These are phyloP conservation scores for Galeruca laticollis DNA, from an alignment of 2,888 invertebrate species.

Conservation along the genomic window DNA sequence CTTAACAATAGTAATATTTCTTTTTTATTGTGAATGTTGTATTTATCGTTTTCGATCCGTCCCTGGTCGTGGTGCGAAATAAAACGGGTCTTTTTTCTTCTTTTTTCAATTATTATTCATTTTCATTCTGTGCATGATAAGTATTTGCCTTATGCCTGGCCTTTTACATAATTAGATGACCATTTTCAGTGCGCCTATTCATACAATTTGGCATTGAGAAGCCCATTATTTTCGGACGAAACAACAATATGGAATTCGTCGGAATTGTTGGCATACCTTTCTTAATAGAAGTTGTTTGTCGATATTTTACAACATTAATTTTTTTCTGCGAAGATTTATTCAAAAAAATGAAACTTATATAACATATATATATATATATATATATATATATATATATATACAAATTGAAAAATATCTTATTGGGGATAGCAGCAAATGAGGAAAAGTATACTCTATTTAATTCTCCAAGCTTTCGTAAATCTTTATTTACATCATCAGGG, in stretches of 20 bases:
- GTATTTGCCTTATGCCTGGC: slow-evolving; percentile 36
- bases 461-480: no score
- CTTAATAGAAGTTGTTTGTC: background rate
- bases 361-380: no score
- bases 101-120: slow-evolving; percentile 43
- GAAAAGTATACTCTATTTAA: no score
- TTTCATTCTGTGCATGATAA: slow-evolving; percentile 38
- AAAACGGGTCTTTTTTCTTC: slow-evolving; percentile 45
- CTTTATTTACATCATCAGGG: no score
- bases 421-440: no score
- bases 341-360: no score
- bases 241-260: slow-evolving; percentile 10
- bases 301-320: background rate
- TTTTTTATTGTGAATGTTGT: no score
- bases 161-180: slow-evolving; percentile 44
- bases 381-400: no score
- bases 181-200: slow-evolving; percentile 38
- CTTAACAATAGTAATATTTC: no score
- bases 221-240: slow-evolving; percentile 25
- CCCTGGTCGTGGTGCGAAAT: slow-evolving; percentile 33
- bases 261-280: slow-evolving; percentile 14
- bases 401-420: no score
- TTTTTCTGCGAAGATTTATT: no score
- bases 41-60: background rate
- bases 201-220: slow-evolving; percentile 21